phyloP scores from a whole-genome alignment of 2,113 vertebrate species.

The Microtus oregoni region DNA sequence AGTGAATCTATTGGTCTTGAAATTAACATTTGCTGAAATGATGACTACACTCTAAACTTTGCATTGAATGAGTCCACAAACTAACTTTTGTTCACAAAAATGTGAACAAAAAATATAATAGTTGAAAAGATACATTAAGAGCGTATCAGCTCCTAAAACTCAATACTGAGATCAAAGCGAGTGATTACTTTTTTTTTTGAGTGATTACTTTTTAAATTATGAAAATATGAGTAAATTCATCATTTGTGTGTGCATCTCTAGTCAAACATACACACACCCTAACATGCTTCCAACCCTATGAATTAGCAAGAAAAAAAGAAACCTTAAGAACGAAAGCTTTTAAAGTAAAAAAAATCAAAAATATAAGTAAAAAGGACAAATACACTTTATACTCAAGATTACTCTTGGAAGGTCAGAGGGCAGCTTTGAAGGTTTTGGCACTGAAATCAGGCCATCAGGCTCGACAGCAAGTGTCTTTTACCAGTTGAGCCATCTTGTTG shows the following conservation, averaged over 20 bases:
- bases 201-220: conserved; percentile 44
- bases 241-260: background rate
- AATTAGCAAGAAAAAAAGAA: conserved; percentile 30
- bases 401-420: background rate
- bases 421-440: background rate
- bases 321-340: background rate
- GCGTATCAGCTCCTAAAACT: conserved; percentile 11
- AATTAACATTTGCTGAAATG: conserved; percentile 32
- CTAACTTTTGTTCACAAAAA: conserved; percentile 57
- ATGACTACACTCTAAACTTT: conserved; percentile 17
- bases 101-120: background rate
- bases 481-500: background rate
- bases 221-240: conserved; percentile 35
- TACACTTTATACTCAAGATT: conserved; percentile 7
- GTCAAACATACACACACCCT: background rate
- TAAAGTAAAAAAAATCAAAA: background rate
- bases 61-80: background rate
- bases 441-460: background rate
- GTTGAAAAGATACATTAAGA: conserved; percentile 50
- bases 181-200: background rate
- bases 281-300: background rate
- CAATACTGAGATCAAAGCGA: background rate
- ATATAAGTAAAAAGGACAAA: background rate
- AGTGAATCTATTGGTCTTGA: background rate
- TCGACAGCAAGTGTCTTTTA: background rate